Percentiles rank a stretch among this genome's conserved stretches.
phyloP scores from a whole-genome alignment of 2,797 vertebrate genomes.

The Sebastolobus alascanus region DNA sequence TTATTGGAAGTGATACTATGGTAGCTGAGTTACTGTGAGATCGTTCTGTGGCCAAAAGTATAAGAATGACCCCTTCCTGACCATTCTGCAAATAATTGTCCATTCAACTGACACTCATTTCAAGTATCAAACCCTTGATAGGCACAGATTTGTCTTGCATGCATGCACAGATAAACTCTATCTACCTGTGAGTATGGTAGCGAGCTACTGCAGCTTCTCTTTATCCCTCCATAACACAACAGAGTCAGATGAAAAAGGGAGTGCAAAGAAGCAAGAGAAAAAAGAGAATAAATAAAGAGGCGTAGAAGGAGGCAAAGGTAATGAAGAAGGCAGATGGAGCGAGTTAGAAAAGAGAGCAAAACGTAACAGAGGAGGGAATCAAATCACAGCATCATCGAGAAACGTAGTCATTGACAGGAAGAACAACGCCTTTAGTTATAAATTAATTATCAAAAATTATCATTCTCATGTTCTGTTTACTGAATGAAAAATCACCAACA shows the following conservation, averaged over 20 bases:
- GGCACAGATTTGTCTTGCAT: neutral
- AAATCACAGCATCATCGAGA: neutral
- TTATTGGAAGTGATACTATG: neutral
- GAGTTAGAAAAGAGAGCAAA: neutral
- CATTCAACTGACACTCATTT: neutral
- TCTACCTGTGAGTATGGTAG: neutral
- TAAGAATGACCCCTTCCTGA: neutral
- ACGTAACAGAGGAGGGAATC: neutral
- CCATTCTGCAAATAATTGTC: neutral
- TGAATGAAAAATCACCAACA: neutral
- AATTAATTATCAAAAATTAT: slow-evolving; percentile 1
- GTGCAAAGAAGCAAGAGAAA: neutral
- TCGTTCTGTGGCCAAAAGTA: neutral
- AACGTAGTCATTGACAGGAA: neutral
- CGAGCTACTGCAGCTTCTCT: neutral
- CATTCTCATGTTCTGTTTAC: neutral
- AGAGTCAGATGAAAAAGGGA: neutral
- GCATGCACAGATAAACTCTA: neutral
- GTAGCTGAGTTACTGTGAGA: neutral
- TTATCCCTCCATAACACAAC: neutral
- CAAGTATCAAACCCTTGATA: neutral
- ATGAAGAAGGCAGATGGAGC: neutral
- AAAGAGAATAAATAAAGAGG: no score
- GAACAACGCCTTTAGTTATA: neutral
- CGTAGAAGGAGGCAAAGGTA: neutral